Percentiles rank a stretch among this genome's conserved stretches.
Evolutionary conservation across 2,888 invertebrate species (phyloP).

Genomic region (Aleiodes testaceus): DNA sequence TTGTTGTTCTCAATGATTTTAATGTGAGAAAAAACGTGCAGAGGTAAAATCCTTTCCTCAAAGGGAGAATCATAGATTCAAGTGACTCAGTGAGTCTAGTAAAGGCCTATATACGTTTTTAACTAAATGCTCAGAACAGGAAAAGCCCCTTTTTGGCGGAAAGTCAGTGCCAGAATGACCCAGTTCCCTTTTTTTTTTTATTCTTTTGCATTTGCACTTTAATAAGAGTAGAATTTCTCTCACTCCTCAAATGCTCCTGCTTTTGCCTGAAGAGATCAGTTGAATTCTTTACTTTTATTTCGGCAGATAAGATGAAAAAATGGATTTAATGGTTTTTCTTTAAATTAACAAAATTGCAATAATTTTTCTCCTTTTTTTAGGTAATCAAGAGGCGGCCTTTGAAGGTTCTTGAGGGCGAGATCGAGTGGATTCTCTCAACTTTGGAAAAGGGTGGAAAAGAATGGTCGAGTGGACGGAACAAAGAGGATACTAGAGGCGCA

Average conservation of each 20-base stretch:
- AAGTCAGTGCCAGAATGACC: slow-evolving; percentile 49
- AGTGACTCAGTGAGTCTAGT: slow-evolving; percentile 25
- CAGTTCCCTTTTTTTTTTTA: slow-evolving; percentile 32
- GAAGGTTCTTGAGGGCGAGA: neutral
- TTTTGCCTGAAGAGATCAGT: no score
- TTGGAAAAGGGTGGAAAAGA: slow-evolving; percentile 38
- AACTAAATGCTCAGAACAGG: slow-evolving; percentile 47
- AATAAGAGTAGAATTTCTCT: no score
- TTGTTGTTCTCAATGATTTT: no score
- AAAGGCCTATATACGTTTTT: slow-evolving; percentile 42
- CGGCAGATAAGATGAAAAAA: no score
- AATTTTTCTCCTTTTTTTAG: no score
- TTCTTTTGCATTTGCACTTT: neutral
- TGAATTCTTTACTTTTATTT: no score
- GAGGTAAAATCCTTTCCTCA: no score
- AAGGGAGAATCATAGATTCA: no score
- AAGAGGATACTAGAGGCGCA: slow-evolving; percentile 50
- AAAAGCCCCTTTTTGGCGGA: slow-evolving; percentile 48
- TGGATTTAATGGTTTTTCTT: no score
- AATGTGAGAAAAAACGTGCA: no score
- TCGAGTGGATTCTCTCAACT: slow-evolving; percentile 16
- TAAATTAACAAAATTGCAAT: no score
- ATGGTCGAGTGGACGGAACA: slow-evolving; percentile 47
- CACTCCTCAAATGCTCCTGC: no score
- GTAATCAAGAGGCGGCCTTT: neutral